Base-by-base conservation (phyloP, 2,888 invertebrate species). In the Tenthredo livida region DNA sequence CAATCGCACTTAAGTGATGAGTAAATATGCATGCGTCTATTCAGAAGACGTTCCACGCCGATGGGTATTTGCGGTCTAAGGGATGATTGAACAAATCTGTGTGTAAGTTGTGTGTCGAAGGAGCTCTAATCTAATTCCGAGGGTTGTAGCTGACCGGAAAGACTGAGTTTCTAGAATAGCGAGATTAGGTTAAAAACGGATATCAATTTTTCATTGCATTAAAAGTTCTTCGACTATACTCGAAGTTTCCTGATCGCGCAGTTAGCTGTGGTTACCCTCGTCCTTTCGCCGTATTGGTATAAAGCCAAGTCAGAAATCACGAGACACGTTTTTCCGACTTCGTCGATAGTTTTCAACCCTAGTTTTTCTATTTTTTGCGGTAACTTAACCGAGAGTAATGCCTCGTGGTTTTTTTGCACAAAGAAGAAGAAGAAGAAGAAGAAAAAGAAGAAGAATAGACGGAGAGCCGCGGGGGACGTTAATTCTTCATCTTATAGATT, bases 261-360 rank as follows among this genome's bases (percentile, higher is more conserved):
- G 80, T 80, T 61, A 37, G 80, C 61, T 17, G 50, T 43, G 73
- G 43, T 40, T 43, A n/a, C 17, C 72, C 40, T 73, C 21, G 21
- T 73, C 72, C 40, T 43, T 73, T 73, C 72, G 43, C 21, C 43
- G 72, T 21, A 21, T n/a, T 43, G 72, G 29, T 43, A 73, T 43
- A 21, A 73, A 43, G 43, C 72, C 40, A 73, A 72, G 84, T 58
- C 73, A 54, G 84, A 84, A 84, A 84, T 84, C 84, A 84, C 72
- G 73, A 21, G 84, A 84, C 84, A 73, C 54, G 73, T 84, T 84
- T 73, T 84, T 43, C 25, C 37, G 84, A 84, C 50, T 73, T 58
- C 40, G 58, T 65, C 54, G 40, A 80, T 61, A 80, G 80, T 80
- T 80, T 80, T 80, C n/a, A 21, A 33, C n/a, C 40, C 10, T 40